Evolutionary conservation across 2,113 vertebrate species (phyloP), one percentile per base, ranked within the genome.

Genomic region (Brevimyrus niger): DNA sequence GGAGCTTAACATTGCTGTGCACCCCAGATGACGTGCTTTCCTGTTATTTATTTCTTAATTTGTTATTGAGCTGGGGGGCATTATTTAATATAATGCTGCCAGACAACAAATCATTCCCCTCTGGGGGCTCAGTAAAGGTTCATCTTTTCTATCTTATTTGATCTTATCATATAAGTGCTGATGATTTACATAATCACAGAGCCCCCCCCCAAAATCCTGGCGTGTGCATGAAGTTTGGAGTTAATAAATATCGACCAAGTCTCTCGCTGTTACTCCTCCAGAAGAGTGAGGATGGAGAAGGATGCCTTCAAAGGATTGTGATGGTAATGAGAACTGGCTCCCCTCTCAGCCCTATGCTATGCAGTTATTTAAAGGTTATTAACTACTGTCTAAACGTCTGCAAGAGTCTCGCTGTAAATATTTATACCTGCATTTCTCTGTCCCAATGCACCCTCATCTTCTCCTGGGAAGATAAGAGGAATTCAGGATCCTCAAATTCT

Each of bases 241-340:
- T 42, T 31, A 69, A 86, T 87, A 50, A 31, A 73, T 51, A 89
- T 89, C 31, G 48, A 73, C 47, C 46, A 47, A 38, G 17, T 42
- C 21, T 65, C 61, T 69, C 85, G 19, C 38, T 13, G 10, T 86
- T 65, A 19, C 23, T n/a, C 88, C 80, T 47, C 10, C 47, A 65
- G 51, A 85, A 85, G 53, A 55, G 82, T 50, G 1, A 38, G 8
- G 23, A 69, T 87, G 58, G 46, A 51, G 89, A 87, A 42, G 76
- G 31, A 86, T 65, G 44, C 44, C 89, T 87, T 89, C 89, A 87
- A 89, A 89, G 84, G 46, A 46, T 31, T 73, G 6, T 58, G 58
- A 86, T 87, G 55, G 50, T 61, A 69, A 73, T 42, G 46, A 73
- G 58, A 86, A 17, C n/a, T n/a, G 44, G 88, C 88, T 89, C 23